Evolutionary conservation across 2,797 vertebrate species (phyloP).

Genomic region (Labeo calbasu): DNA sequence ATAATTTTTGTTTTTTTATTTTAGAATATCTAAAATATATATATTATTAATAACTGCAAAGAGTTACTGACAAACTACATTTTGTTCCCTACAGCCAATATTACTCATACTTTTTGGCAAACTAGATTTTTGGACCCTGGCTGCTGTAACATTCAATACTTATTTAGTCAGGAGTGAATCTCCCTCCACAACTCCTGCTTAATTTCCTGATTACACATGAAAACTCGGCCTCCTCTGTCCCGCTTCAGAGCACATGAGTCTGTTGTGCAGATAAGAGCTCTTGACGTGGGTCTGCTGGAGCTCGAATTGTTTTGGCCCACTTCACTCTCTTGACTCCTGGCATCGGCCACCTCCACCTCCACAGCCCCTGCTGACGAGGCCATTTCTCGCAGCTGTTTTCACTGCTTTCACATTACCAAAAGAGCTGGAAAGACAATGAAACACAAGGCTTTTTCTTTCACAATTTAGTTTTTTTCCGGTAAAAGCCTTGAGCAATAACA

Average conservation of each 20-base stretch:
- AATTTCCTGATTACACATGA: constrained; percentile 58
- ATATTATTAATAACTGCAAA: neutral
- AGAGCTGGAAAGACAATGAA: constrained; percentile 46
- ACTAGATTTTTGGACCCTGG: neutral
- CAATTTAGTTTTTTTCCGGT: constrained; percentile 24
- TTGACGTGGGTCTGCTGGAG: constrained; percentile 64
- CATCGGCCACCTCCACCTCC: constrained; percentile 57
- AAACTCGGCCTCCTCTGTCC: constrained; percentile 51
- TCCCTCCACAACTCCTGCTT: neutral
- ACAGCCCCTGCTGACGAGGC: constrained; percentile 63
- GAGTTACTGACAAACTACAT: neutral
- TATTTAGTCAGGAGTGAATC: neutral
- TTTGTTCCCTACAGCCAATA: neutral
- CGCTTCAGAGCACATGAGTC: constrained; percentile 62
- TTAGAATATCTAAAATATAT: neutral
- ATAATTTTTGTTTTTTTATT: neutral
- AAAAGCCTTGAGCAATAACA: constrained; percentile 49
- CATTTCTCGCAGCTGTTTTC: constrained; percentile 61
- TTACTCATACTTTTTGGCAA: neutral
- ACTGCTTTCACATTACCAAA: constrained; percentile 62
- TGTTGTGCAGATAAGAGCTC: constrained; percentile 70
- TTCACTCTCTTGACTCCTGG: constrained; percentile 62
- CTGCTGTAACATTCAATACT: neutral
- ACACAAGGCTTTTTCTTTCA: constrained; percentile 24
- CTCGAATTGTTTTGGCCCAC: constrained; percentile 54